phyloP scores from a whole-genome alignment of 2,113 vertebrate genomes.

The Progne subis region DNA sequence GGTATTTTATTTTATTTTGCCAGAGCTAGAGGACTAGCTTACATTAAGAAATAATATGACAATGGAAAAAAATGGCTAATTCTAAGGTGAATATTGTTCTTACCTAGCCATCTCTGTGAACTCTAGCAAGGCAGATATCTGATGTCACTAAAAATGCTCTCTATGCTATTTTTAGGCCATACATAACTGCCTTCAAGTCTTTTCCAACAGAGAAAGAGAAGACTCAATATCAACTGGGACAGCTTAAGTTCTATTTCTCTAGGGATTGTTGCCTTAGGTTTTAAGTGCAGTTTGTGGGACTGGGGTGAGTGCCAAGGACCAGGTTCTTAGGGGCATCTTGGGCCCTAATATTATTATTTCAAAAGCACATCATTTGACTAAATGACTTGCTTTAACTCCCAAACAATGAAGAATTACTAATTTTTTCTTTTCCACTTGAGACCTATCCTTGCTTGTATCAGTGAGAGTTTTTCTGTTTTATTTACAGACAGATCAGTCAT shows the following conservation, averaged over 20 bases:
- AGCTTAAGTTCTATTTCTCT: neutral
- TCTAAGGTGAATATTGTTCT: neutral
- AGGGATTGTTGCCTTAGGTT: neutral
- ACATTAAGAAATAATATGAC: neutral
- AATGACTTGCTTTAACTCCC: neutral
- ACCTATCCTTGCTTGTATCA: neutral
- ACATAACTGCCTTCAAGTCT: neutral
- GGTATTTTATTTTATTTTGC: neutral
- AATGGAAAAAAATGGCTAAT: neutral
- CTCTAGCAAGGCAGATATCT: neutral
- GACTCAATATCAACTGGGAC: neutral
- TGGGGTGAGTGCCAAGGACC: neutral
- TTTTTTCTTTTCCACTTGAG: neutral
- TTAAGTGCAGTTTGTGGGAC: neutral
- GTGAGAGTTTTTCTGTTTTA: neutral
- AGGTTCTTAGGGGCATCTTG: neutral
- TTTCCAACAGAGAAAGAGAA: neutral
- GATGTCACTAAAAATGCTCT: neutral
- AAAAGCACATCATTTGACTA: neutral
- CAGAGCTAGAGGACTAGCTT: neutral
- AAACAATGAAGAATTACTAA: neutral
- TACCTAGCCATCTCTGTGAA: neutral
- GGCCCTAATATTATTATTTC: neutral
- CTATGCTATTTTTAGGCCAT: neutral
- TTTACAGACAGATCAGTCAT: neutral